phyloP scores from a whole-genome alignment of 2,888 invertebrate genomes.

The Ophion slaviceki region DNA sequence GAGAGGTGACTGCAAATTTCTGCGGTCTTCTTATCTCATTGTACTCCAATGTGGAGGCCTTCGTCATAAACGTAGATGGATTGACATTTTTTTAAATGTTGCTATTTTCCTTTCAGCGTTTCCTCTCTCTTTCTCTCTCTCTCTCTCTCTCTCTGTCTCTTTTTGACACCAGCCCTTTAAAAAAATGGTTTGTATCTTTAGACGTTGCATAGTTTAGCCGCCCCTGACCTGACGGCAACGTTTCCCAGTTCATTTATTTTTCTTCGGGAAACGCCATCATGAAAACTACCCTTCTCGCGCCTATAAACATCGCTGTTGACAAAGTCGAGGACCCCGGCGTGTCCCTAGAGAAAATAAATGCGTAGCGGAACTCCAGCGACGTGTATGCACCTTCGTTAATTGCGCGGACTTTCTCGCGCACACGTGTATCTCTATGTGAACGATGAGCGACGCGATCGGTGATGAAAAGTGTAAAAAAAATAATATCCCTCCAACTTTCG shows the following conservation, averaged over 20 bases:
- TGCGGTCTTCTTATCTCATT: conserved; percentile 71
- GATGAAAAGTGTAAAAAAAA: background rate
- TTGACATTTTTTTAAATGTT: conserved; percentile 50
- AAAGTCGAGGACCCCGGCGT: background rate
- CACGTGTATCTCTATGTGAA: conserved; percentile 4
- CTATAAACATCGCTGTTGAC: background rate
- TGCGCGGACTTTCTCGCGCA: conserved; percentile 40
- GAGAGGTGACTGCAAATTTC: conserved; percentile 44
- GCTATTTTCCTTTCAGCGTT: conserved; percentile 43
- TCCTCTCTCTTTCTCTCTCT: conserved; percentile 47
- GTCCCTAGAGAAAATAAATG: conserved; percentile 18
- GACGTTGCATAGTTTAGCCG: no score
- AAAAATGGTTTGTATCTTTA: conserved; percentile 41
- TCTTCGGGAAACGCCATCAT: conserved; percentile 36
- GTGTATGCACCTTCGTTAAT: conserved; percentile 56
- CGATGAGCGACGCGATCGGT: conserved; percentile 41
- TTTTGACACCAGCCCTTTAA: background rate
- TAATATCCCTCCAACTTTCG: background rate
- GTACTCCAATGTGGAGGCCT: conserved; percentile 67
- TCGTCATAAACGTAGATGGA: conserved; percentile 58
- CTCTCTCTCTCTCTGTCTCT: conserved; percentile 23
- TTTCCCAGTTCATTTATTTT: conserved; percentile 67
- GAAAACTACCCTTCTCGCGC: conserved; percentile 18
- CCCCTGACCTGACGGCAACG: conserved; percentile 48
- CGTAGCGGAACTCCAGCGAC: background rate